Conservation (phyloP, 2,888 invertebrate genomes). For the Conchocele bisecta region DNA sequence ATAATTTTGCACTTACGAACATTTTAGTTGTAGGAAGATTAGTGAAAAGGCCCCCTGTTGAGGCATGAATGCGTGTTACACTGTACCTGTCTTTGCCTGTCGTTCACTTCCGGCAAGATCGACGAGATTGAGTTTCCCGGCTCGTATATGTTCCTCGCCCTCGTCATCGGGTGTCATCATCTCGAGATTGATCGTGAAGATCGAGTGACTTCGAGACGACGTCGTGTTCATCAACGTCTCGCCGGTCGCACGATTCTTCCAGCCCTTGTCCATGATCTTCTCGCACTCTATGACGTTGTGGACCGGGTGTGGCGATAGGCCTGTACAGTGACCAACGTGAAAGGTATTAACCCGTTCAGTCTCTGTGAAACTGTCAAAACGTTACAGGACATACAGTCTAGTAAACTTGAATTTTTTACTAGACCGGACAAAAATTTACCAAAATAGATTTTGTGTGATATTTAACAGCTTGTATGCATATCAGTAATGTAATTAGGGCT, state of each 20-base stretch:
- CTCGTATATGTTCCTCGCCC: conserved; percentile 85
- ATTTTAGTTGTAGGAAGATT: too few species aligned
- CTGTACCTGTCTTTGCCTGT: conserved; percentile 88
- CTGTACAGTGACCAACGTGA: too few species aligned
- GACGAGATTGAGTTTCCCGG: conserved; percentile 92
- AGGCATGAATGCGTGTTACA: not conserved
- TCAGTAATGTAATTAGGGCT: too few species aligned
- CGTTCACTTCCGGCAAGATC: conserved; percentile 95
- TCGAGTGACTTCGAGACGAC: conserved; percentile 92
- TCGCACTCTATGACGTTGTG: conserved; percentile 91
- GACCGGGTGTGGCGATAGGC: conserved; percentile 89
- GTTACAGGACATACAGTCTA: too few species aligned
- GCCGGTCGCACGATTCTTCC: conserved; percentile 91
- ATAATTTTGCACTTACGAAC: too few species aligned
- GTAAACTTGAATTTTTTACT: too few species aligned
- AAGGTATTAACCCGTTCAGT: too few species aligned
- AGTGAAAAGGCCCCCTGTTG: too few species aligned
- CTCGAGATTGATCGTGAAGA: conserved; percentile 93
- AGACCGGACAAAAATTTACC: too few species aligned
- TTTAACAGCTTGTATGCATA: too few species aligned
- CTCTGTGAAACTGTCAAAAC: too few species aligned
- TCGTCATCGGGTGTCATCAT: conserved; percentile 87
- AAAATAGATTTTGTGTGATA: too few species aligned
- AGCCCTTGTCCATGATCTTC: conserved; percentile 89
- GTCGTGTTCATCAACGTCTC: conserved; percentile 95